Percentiles rank a stretch among this genome's conserved stretches.
phyloP scores from a whole-genome alignment of 2,113 vertebrate species.

The Cricetomys ansorgei region DNA sequence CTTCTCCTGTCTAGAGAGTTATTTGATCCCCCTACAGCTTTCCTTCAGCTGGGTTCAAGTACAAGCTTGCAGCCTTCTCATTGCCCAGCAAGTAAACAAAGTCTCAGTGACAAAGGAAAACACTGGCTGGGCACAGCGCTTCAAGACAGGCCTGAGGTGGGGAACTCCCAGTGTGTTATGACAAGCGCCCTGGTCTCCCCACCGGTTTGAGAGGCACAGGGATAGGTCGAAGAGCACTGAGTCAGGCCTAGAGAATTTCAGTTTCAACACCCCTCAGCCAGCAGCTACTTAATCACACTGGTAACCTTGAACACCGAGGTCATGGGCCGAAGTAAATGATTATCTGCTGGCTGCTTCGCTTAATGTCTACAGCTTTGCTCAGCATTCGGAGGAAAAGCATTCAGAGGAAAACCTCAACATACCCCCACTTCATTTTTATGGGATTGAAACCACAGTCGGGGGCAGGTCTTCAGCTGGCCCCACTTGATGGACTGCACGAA shows the following conservation, averaged over 20 bases:
- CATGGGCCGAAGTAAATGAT: conserved; percentile 44
- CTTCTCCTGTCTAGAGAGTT: not conserved
- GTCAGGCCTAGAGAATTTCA: conserved; percentile 52
- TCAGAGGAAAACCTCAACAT: not conserved
- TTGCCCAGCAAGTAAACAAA: conserved; percentile 11
- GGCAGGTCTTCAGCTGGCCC: not conserved
- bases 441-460: too few species aligned
- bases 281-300: conserved; percentile 59
- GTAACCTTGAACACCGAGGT: conserved; percentile 64
- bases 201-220: not conserved
- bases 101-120: conserved; percentile 62
- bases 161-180: conserved; percentile 61
- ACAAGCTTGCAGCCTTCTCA: conserved; percentile 44
- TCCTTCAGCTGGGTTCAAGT: conserved; percentile 34
- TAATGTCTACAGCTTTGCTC: conserved; percentile 44
- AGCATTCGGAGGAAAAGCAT: conserved; percentile 29
- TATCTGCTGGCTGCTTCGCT: conserved; percentile 44
- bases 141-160: not conserved
- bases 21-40: conserved; percentile 52
- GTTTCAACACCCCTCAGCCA: conserved; percentile 63
- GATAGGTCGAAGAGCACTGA: conserved; percentile 39
- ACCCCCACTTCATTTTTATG: not conserved
- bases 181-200: not conserved
- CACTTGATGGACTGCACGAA: not conserved
- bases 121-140: not conserved